Base-by-base conservation (phyloP, 1,140 invertebrate genomes). In the Holotrichia oblita region DNA sequence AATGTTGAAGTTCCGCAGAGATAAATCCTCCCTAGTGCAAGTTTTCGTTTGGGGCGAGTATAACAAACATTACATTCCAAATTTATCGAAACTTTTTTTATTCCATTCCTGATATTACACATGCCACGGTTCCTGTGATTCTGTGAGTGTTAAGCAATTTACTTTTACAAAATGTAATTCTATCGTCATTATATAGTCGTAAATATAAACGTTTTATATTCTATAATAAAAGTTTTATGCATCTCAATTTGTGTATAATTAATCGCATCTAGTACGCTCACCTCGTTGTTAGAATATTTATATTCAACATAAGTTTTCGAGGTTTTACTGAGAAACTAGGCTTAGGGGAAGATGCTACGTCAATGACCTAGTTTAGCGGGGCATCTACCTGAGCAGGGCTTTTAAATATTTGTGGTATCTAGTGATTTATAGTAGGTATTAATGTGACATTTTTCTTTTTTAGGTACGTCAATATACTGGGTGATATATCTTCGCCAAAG, bases 321-420 rank as follows among this genome's bases (percentile, higher is more conserved):
- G 27, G 61, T 20, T 69, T 69, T 27, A 69, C 61, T 69, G 12
- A 34, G 61, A 27, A 69, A 69, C 20, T 34, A 3, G 61, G 8
- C 61, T 69, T 69, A 27, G 27, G 27, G 48, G 10, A 22, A 69
- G 24, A 69, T 34, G 22, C 61, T 69, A 9, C 22, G 7, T 0
- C 14, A 22, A 27, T 69, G 61, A 69, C 61, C 61, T 69, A 69
- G 10, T 69, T 69, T 14, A 34, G 9, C 61, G 61, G 20, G 24
- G 22, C 10, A 7, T 27, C 22, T 27, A 27, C 61, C 61, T 69
- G 61, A 34, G 24, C 17, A 55, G n/a, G n/a, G 48, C 48, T 14
- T 55, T 55, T 55, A 55, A 22, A 69, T 69, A 69, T 69, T 27
- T 69, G 61, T 69, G 61, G 27, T 69, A 69, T 69, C 27, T 69